Evolutionary conservation across 2,888 invertebrate genomes (phyloP), one percentile per base, ranked within the genome.

Genomic region (Colletes collaris): DNA sequence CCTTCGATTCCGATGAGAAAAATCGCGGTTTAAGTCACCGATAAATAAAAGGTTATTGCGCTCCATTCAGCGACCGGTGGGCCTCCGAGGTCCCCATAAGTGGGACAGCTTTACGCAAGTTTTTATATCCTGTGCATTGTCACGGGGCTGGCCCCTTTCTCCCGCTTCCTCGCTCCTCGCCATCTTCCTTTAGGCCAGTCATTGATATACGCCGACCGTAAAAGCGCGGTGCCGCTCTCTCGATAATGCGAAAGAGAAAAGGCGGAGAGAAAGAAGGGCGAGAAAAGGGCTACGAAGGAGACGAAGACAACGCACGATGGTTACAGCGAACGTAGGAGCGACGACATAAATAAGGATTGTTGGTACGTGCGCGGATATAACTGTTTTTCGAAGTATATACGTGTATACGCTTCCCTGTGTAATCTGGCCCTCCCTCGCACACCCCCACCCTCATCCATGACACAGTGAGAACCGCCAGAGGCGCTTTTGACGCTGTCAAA

Each of bases 171-270:
- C 27, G 56, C 27, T 67, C 62, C 55, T 40, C 66, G 56, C 66
- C 65, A 78, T 84, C 84, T 76, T 82, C 80, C 81, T 79, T 80
- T 71, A 49, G 84, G 82, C 75, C 74, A 59, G 66, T 76, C 83
- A 90, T 89, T 90, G 89, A 90, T 90, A 90, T 90, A 90, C 85
- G 84, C 87, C 89, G 89, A 84, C 88, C 87, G 85, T 89, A 90
- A 90, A 90, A 87, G 88, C 86, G 74, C 81, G 73, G 35, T 76
- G 82, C 78, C 79, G 52, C 76, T 79, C 79, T 81, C 65, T 59
- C 69, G 79, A 84, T 79, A 80, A 83, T 85, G 75, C 79, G 68
- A 80, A 70, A 68, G 73, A 73, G 81, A 67, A 71, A 72, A 79
- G 64, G 7, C 44, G 52, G 37, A 19, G 37, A 19, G 73, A 63